Base-by-base conservation (phyloP, 2,797 vertebrate genomes). In the Smutsia temminckii region DNA sequence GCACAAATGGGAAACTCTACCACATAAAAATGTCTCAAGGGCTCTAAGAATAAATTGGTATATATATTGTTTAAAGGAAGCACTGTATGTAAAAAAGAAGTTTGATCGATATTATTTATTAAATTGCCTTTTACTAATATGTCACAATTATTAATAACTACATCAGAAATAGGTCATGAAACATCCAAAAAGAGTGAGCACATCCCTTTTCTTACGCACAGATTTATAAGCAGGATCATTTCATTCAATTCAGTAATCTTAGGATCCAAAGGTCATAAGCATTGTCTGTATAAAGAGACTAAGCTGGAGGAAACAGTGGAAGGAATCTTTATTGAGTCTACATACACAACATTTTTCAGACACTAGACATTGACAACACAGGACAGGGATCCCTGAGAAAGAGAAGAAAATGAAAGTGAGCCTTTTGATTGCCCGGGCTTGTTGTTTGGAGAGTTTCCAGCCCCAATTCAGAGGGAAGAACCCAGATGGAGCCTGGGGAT, bases 201-300 rank as follows among this genome's bases (percentile, higher is more conserved):
- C 3, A 89, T 81, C 17, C 27, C 23, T 84, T 85, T 91, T 68
- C 51, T 91, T 61, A 91, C 7, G 59, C 20, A 40, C 40, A 81
- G n/a, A 78, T 66, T 94, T 86, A 85, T 71, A 84, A 59, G 13
- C 46, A 80, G 32, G 40, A 85, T 79, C 20, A 86, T 63, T 96
- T 87, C 64, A 93, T 77, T 89, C 10, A 77, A 7, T 71, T 84
- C 63, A 68, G 71, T 75, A 89, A 85, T 42, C 34, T 49, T 63
- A 59, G 6, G 25, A 42, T 91, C 92, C 34, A 83, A 86, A 85
- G 69, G 5, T 66, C 9, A 27, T 49, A 85, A 78, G n/a, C 17
- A 91, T 79, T 74, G 83, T 95, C 57, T 59, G 80, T 9, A 88
- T 18, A 17, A 93, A 96, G 78, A 85, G 14, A 64, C 55, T 89